Base-by-base conservation (phyloP, 2,888 invertebrate species). In the Macrosoma leucophasiata region DNA sequence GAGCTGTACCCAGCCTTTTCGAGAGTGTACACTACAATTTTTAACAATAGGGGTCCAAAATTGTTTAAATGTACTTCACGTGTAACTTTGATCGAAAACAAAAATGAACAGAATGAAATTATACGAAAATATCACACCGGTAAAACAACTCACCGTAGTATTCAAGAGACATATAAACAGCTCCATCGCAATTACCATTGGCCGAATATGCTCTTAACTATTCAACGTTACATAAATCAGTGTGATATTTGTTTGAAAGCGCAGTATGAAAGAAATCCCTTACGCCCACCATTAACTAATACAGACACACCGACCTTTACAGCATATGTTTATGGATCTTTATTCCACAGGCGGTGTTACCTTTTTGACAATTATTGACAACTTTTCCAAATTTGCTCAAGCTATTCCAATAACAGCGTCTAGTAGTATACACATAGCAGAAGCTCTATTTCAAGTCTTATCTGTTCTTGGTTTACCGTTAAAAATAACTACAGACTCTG, bases 361-460 rank as follows among this genome's bases (percentile, higher is more conserved):
- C n/a, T 55, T 50, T n/a, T 5, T 52, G 3, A 57, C 54, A 0
- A 36, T 54, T 1, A 52, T 55, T 25, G 55, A 56, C 4, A 52
- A 48, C 4, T 56, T 56, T 13, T 40, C 50, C 0, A 56, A 56
- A 39, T 49, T 36, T 2, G 52, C 52, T 2, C 52, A 52, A 33
- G 56, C 52, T 8, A 29, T 46, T 2, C 46, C 50, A 4, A 17
- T 56, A 1, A 14, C 3, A 1, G 50, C 43, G 3, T 11, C 39
- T 10, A 55, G 20, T 4, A 50, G 48, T 13, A 39, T 50, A 2
- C 41, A 47, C 17, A 45, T 52, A 2, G 49, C 46, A 0, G 50
- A 53, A 37, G 43, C 50, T 0, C 12, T 52, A 32, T n/a, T 50
- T 0, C 27, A 28, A 1, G 2, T 46, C 27, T 51, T 52, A 12